These are phyloP conservation scores for Amphipyra tragopoginis DNA, from an alignment of 2,888 invertebrate species.

Conservation along the genomic window DNA sequence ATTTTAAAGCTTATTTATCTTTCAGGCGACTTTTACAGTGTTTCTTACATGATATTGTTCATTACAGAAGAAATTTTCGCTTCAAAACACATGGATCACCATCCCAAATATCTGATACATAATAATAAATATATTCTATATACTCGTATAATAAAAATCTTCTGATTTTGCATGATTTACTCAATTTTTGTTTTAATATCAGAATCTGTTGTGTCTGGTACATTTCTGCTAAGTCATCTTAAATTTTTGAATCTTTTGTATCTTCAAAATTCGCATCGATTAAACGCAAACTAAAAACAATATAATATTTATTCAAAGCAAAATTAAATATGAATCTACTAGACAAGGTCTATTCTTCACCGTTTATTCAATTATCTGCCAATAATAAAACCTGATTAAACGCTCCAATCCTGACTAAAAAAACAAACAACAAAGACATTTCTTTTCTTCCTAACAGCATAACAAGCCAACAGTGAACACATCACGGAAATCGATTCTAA, in stretches of 20 bases:
- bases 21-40: slow-evolving; percentile 25
- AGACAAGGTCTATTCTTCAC: neutral
- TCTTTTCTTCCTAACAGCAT: slow-evolving; percentile 46
- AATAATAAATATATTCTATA: too few species aligned
- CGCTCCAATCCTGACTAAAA: slow-evolving; percentile 1
- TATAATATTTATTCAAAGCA: neutral
- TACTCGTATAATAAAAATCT: too few species aligned
- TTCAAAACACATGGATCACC: too few species aligned
- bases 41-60: slow-evolving; percentile 10
- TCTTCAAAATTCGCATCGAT: too few species aligned
- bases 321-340: neutral
- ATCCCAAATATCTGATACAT: too few species aligned
- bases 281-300: too few species aligned
- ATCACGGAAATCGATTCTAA: slow-evolving; percentile 75
- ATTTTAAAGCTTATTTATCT: slow-evolving; percentile 45
- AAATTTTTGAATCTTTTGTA: neutral
- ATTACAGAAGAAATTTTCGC: neutral
- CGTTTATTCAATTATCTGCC: neutral
- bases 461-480: slow-evolving; percentile 64
- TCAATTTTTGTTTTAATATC: too few species aligned
- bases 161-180: too few species aligned
- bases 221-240: too few species aligned
- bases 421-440: slow-evolving; percentile 24
- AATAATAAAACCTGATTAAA: neutral
- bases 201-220: too few species aligned